phyloP scores from a whole-genome alignment of 1,140 invertebrate species.

The Tribolium madens region DNA sequence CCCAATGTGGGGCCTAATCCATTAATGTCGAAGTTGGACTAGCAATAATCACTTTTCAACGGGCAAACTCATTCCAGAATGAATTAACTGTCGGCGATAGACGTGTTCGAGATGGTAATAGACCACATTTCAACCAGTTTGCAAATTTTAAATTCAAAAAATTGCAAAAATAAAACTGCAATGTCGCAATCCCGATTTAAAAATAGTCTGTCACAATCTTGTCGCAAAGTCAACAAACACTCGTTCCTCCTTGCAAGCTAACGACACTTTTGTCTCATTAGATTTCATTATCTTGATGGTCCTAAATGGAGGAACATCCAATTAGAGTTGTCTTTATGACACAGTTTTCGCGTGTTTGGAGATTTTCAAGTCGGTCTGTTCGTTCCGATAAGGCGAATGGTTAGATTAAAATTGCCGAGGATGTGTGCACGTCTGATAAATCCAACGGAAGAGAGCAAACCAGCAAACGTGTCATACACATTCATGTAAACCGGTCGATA shows the following conservation, averaged over 20 bases:
- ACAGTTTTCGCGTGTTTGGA: background rate
- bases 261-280: constrained; percentile 27
- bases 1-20: background rate
- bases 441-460: constrained; percentile 10
- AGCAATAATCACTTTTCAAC: constrained; percentile 12
- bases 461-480: background rate
- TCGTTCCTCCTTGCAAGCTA: background rate
- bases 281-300: constrained; percentile 34
- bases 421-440: constrained; percentile 25
- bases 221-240: background rate
- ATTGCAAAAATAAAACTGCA: constrained; percentile 1
- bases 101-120: constrained; percentile 1
- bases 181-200: no score
- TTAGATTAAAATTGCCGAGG: background rate
- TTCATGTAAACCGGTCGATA: background rate
- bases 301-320: background rate
- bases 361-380: constrained; percentile 20
- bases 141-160: no score
- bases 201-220: no score
- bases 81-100: constrained; percentile 20
- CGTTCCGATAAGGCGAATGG: background rate
- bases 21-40: background rate
- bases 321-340: constrained; percentile 20
- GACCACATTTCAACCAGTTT: background rate
- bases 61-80: background rate